Evolutionary conservation across 1,140 invertebrate genomes (phyloP).

Genomic region (Lepidostoma basale): DNA sequence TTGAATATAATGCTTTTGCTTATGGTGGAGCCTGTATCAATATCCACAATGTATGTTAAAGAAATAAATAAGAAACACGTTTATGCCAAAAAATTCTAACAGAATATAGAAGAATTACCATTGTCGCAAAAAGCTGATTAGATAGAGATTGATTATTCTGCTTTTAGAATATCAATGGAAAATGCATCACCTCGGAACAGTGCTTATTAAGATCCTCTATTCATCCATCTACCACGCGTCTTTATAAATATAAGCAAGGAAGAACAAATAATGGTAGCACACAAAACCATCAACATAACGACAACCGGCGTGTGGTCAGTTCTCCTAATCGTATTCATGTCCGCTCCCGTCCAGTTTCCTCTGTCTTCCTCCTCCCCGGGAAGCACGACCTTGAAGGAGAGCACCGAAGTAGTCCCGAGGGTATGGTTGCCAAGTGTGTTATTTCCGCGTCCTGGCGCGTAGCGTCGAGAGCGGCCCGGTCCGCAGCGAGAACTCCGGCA

Average conservation of each 20-base stretch:
- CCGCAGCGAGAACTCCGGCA: slow-evolving; percentile 51
- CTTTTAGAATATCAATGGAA: no score
- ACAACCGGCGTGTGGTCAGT: slow-evolving; percentile 7
- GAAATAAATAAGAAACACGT: no score
- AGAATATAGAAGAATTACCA: no score
- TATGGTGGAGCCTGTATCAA: no score
- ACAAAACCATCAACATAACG: slow-evolving; percentile 23
- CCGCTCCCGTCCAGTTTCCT: not conserved
- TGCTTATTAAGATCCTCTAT: no score
- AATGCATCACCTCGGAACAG: no score
- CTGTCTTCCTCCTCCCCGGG: slow-evolving; percentile 3
- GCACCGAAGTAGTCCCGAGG: slow-evolving; percentile 29
- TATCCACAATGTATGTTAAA: no score
- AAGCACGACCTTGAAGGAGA: slow-evolving; percentile 41
- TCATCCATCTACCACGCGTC: slow-evolving; percentile 18
- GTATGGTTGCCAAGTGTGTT: not conserved
- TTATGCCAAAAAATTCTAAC: no score
- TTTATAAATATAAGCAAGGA: slow-evolving; percentile 31
- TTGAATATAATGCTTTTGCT: no score
- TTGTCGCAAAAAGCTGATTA: no score
- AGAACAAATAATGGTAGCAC: slow-evolving; percentile 23
- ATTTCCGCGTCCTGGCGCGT: not conserved
- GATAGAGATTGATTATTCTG: no score
- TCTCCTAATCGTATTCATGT: not conserved
- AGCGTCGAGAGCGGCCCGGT: not conserved